Percentiles rank a stretch among this genome's conserved stretches.
Evolutionary conservation across 2,113 vertebrate genomes (phyloP).

Genomic region (Prolemur simus): DNA sequence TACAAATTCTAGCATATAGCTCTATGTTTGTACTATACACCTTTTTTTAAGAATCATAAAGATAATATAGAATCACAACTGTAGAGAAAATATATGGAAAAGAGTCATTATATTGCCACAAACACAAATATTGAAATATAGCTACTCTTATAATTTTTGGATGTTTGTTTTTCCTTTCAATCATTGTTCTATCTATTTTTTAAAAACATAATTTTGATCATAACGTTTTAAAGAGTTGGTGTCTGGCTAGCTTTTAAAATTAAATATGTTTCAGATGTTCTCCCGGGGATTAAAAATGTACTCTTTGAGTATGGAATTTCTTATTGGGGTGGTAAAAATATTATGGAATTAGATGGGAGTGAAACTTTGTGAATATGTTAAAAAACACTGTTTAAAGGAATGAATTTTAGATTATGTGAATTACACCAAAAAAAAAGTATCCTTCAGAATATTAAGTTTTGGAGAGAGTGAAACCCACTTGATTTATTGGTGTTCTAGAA

Average conservation of each 20-base stretch:
- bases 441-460: constrained; percentile 23
- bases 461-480: neutral
- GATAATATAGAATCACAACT: neutral
- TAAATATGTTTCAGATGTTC: constrained; percentile 40
- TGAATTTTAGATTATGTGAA: neutral
- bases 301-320: neutral
- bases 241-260: constrained; percentile 35
- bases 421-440: neutral
- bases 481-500: constrained; percentile 14
- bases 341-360: constrained; percentile 29
- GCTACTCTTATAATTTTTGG: neutral
- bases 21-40: neutral
- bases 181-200: neutral
- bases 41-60: constrained; percentile 45
- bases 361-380: neutral
- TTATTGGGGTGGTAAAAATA: constrained; percentile 37
- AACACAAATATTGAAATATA: neutral
- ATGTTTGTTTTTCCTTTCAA: neutral
- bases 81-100: constrained; percentile 20
- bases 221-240: neutral
- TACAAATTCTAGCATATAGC: neutral
- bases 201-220: neutral
- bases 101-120: neutral
- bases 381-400: neutral
- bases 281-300: neutral